These are phyloP conservation scores for Chamaetylas fuelleborni DNA, from an alignment of 2,113 vertebrate species.

Conservation along the genomic window DNA sequence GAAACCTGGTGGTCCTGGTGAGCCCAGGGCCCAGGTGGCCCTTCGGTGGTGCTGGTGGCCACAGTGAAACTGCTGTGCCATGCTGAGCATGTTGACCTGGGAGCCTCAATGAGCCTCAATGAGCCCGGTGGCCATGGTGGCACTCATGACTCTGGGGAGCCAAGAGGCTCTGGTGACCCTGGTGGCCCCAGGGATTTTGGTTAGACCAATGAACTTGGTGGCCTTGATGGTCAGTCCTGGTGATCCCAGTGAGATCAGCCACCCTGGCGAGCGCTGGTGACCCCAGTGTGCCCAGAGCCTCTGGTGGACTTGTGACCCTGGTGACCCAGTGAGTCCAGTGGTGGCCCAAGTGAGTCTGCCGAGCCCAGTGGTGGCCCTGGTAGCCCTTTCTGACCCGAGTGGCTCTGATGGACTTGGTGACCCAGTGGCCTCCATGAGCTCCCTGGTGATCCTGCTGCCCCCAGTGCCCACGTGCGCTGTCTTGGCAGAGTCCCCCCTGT, in stretches of 20 bases:
- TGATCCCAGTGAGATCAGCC: too few species aligned
- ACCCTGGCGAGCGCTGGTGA: neutral
- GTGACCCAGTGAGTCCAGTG: too few species aligned
- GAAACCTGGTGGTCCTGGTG: neutral
- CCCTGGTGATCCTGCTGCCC: accelerated
- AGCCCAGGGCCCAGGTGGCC: neutral
- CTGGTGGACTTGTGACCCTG: neutral
- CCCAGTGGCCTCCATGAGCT: accelerated
- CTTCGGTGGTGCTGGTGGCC: neutral
- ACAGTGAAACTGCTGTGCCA: neutral
- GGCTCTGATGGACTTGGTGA: too few species aligned
- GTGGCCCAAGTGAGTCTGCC: neutral
- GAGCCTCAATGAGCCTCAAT: too few species aligned
- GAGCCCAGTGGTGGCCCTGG: neutral
- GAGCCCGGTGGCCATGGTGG: neutral
- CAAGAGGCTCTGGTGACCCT: neutral
- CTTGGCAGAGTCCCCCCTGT: neutral
- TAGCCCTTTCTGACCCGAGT: neutral
- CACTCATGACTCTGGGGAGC: neutral
- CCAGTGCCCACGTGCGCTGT: accelerated
- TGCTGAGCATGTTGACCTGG: neutral
- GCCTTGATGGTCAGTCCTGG: neutral
- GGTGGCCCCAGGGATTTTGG: neutral
- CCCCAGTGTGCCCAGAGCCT: neutral
- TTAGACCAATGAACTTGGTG: too few species aligned